Conservation (phyloP, 2,888 invertebrate species). For the Agrotis ipsilon region DNA sequence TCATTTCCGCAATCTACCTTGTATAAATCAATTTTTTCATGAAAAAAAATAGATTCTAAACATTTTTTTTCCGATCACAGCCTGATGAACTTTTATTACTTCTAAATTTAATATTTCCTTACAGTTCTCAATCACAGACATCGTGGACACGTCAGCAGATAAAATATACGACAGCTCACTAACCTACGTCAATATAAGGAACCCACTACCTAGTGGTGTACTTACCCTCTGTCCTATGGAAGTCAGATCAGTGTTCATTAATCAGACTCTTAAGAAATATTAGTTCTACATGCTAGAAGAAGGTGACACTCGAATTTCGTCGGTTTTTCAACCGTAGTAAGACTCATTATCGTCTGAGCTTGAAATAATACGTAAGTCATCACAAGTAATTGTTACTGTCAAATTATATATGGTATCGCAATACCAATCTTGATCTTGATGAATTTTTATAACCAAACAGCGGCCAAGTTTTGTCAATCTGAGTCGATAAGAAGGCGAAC, state of each 20-base stretch:
- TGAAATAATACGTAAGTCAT: not conserved
- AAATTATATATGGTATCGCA: too few species aligned
- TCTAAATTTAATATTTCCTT: conserved; percentile 61
- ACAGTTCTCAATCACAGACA: conserved; percentile 88
- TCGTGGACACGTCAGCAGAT: conserved; percentile 82
- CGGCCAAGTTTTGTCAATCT: too few species aligned
- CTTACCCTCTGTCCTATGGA: conserved; percentile 91
- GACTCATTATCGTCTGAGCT: not conserved
- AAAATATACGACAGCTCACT: conserved; percentile 87
- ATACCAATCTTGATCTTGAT: too few species aligned
- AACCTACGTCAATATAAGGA: conserved; percentile 85
- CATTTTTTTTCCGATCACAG: too few species aligned
- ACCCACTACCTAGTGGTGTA: conserved; percentile 71
- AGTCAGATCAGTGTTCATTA: conserved; percentile 88
- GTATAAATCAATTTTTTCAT: too few species aligned
- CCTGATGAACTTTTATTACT: not conserved
- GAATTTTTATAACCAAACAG: too few species aligned
- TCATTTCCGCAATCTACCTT: too few species aligned
- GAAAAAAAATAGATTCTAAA: too few species aligned
- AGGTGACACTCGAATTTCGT: conserved; percentile 26
- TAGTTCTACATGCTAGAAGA: conserved; percentile 32
- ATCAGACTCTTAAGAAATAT: conserved; percentile 76
- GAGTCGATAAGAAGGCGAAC: too few species aligned
- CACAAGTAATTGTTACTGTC: not conserved
- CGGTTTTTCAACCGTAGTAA: not conserved